Evolutionary conservation across 2,113 vertebrate species (phyloP), one percentile per base, ranked within the genome.

Genomic region (Dinomys branickii): DNA sequence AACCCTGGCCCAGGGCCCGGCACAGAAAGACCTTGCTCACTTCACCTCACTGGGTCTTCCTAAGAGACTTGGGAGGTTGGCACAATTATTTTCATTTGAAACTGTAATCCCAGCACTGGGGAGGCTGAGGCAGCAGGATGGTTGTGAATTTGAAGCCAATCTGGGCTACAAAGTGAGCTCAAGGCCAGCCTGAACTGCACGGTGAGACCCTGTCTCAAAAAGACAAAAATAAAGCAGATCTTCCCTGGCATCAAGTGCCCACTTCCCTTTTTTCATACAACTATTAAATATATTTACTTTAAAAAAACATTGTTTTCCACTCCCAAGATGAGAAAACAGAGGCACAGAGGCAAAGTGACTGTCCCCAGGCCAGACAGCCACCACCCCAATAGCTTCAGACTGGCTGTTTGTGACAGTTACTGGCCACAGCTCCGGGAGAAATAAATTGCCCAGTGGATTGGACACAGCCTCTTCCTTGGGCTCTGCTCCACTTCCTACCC

Each of bases 211-310:
- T 47, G 73, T 50, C 26, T 77, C 41, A 16, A 77, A 44, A 17
- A 56, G 16, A 4, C 3, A 56, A 56, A 50, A 50, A 50, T 50
- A 50, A 50, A 50, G 9, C 47, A 50, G 65, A 95, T 73, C 63
- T 91, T 59, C 16, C 65, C 56, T 52, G 47, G 63, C 52, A 52
- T 90, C 26, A 89, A 67, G 44, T 16, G 2, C 67, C 83, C 44
- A 54, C 50, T 80, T 95, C 83, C 52, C 47, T 10, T 85, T 93
- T 67, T 73, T 33, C 71, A 0, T 67, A 69, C 50, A 90, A 54
- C 90, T 54, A 96, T 91, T 95, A 95, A 94, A 96, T 91, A 52
- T 65, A 63, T 44, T 96, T 69, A n/a, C 47, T 92, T 93, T 94
- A 6, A 6, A 50, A 22, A 71, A 24, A n/a, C n/a, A 73, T 24